Conservation (phyloP, 2,888 invertebrate species). For the Cyclophora albipunctata region DNA sequence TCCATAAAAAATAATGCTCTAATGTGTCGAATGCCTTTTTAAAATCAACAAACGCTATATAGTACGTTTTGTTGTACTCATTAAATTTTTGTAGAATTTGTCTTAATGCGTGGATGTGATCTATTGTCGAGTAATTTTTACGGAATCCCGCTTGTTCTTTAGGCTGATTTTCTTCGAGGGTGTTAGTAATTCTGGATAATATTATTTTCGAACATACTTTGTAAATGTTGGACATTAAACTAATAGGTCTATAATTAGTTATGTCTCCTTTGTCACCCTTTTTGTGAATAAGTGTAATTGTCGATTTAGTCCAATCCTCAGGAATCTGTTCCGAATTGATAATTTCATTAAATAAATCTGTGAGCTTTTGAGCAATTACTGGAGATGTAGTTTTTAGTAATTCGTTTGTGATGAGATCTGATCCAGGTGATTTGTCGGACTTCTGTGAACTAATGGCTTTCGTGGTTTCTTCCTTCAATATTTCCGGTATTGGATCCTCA, state of each 20-base stretch:
- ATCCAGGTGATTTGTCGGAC: conserved; percentile 21
- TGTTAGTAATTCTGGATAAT: conserved; percentile 7
- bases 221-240: conserved; percentile 10
- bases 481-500: conserved; percentile 8
- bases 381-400: conserved; percentile 16
- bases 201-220: conserved; percentile 15
- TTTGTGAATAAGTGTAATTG: conserved; percentile 21
- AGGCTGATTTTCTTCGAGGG: conserved; percentile 7
- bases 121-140: conserved; percentile 13
- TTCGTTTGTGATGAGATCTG: conserved; percentile 21
- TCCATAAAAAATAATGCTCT: too few species aligned
- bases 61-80: background rate
- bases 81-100: conserved; percentile 6
- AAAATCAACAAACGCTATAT: too few species aligned
- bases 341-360: conserved; percentile 19
- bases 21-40: too few species aligned
- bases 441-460: conserved; percentile 22
- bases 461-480: conserved; percentile 19
- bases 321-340: conserved; percentile 11
- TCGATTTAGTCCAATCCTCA: conserved; percentile 21
- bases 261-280: conserved; percentile 18
- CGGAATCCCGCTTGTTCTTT: conserved; percentile 18
- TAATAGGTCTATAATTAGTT: conserved; percentile 17
- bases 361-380: conserved; percentile 14
- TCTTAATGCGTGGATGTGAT: conserved; percentile 16